These are phyloP conservation scores for Nemapogon koenigi DNA, from an alignment of 2,888 invertebrate species.

Conservation along the genomic window DNA sequence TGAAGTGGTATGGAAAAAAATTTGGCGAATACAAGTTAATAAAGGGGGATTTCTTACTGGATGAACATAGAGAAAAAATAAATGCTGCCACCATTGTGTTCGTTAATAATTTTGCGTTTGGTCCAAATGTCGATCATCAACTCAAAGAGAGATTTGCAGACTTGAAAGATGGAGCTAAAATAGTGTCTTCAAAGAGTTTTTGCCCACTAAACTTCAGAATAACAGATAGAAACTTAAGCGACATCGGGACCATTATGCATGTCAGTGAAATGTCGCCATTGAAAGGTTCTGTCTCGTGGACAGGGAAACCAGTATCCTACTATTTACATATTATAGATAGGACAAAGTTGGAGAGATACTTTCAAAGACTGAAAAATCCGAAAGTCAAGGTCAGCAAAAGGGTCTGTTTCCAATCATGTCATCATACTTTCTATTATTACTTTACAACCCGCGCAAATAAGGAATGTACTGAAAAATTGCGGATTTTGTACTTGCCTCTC, in stretches of 20 bases:
- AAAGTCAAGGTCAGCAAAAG: conserved; percentile 73
- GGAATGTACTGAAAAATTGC: too few species aligned
- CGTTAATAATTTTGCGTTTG: conserved; percentile 99
- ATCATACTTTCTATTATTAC: conserved; percentile 21
- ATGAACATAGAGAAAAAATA: conserved; percentile 92
- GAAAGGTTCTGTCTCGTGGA: conserved; percentile 98
- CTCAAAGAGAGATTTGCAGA: conserved; percentile 96
- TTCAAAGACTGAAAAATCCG: conserved; percentile 92
- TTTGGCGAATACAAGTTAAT: conserved; percentile 90
- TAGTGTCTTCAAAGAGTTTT: conserved; percentile 98
- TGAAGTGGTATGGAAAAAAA: conserved; percentile 98
- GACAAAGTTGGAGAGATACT: conserved; percentile 95
- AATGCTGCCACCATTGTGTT: conserved; percentile 95
- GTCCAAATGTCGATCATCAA: conserved; percentile 96
- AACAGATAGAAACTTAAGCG: conserved; percentile 96
- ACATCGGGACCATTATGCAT: conserved; percentile 99
- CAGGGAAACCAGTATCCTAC: conserved; percentile 97
- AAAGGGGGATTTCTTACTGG: conserved; percentile 93
- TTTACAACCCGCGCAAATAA: too few species aligned
- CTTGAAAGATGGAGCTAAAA: conserved; percentile 92
- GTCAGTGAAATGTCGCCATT: conserved; percentile 95
- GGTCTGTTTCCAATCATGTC: conserved; percentile 56
- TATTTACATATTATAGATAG: conserved; percentile 98
- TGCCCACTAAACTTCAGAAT: conserved; percentile 98
- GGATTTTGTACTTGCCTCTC: too few species aligned